Percentiles rank a stretch among this genome's conserved stretches.
These are phyloP conservation scores for Cephus rjabovi DNA, from an alignment of 2,888 invertebrate species.

Conservation along the genomic window DNA sequence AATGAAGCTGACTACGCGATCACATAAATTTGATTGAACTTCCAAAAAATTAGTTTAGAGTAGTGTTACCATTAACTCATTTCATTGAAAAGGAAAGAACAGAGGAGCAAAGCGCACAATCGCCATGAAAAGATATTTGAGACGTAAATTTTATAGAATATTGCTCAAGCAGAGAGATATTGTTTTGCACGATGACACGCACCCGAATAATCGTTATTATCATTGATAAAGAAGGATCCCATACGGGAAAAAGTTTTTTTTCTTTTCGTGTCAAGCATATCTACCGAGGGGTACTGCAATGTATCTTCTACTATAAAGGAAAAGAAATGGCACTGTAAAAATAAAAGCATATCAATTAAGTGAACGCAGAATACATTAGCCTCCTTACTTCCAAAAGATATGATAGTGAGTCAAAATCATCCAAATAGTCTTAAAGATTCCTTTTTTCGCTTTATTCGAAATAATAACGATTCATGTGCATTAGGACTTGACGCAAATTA, in stretches of 20 bases:
- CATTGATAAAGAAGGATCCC: not conserved
- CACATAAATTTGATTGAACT: too few species aligned
- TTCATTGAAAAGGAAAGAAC: too few species aligned
- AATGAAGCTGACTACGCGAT: too few species aligned
- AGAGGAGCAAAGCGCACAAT: too few species aligned
- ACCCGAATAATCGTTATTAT: slow-evolving; percentile 12
- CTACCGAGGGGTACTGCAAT: slow-evolving; percentile 8
- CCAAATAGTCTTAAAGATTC: not conserved
- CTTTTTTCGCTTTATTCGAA: not conserved
- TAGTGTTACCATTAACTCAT: too few species aligned
- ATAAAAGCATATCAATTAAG: not conserved
- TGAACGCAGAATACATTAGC: not conserved
- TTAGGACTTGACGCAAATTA: not conserved
- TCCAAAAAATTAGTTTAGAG: too few species aligned
- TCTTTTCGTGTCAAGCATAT: slow-evolving; percentile 29
- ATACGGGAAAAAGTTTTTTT: not conserved
- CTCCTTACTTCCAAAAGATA: too few species aligned
- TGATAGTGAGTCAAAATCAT: not conserved
- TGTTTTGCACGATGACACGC: slow-evolving; percentile 13
- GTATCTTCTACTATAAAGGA: too few species aligned
- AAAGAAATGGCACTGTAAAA: slow-evolving; percentile 10
- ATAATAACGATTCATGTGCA: not conserved
- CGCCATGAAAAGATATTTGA: not conserved
- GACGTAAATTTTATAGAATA: not conserved
- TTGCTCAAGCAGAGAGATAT: not conserved